Percentiles rank a stretch among this genome's conserved stretches.
Evolutionary conservation across 2,797 vertebrate genomes (phyloP).

Genomic region (Macropodus opercularis): DNA sequence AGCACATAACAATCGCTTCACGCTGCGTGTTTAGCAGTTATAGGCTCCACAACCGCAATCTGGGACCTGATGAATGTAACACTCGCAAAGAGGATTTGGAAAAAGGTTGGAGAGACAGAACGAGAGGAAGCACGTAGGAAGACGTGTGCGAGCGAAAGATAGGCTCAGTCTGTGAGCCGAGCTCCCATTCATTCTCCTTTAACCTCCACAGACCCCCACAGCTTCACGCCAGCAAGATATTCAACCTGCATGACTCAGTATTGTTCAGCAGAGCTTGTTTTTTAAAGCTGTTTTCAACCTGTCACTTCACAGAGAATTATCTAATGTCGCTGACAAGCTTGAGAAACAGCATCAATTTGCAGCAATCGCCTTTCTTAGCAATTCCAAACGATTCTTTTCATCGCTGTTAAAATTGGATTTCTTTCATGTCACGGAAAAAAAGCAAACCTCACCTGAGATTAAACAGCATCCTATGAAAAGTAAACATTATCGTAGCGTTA

Average conservation of each 20-base stretch:
- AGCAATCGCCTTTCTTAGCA: constrained; percentile 9
- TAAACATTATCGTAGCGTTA: not conserved
- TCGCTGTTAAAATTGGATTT: constrained; percentile 11
- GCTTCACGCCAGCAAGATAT: not conserved
- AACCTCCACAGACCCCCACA: constrained; percentile 9
- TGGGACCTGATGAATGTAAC: constrained; percentile 40
- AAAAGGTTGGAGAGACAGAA: constrained; percentile 1
- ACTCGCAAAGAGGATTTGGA: constrained; percentile 43
- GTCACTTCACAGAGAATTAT: constrained; percentile 14
- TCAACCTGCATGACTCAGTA: constrained; percentile 8
- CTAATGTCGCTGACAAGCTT: constrained; percentile 11
- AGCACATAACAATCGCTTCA: constrained; percentile 11
- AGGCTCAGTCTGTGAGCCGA: not conserved
- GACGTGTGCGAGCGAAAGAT: constrained; percentile 4
- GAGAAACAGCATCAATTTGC: not conserved
- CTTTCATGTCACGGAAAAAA: not conserved
- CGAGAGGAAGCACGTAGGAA: not conserved
- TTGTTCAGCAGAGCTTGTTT: constrained; percentile 4
- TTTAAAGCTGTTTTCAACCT: constrained; percentile 4
- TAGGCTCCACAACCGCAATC: constrained; percentile 23
- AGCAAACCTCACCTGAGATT: not conserved
- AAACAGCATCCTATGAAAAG: not conserved
- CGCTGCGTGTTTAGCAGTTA: constrained; percentile 5
- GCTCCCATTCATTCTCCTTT: constrained; percentile 11
- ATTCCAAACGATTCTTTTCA: not conserved